Evolutionary conservation across 2,888 invertebrate genomes (phyloP).

Genomic region (Limnephilus marmoratus): DNA sequence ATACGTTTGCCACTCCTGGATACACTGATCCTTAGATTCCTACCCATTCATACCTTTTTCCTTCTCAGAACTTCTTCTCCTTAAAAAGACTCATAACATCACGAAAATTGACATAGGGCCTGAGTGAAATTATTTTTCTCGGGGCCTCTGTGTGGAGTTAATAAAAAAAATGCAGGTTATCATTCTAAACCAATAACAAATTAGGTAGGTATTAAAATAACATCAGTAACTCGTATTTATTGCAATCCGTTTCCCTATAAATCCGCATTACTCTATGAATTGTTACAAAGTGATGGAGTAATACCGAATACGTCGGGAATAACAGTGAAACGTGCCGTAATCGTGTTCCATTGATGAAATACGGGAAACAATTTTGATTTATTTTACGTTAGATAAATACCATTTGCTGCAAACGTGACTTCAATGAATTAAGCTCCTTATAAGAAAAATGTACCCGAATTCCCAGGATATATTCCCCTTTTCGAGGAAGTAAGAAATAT

Average conservation of each 20-base stretch:
- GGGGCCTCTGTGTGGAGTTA: no score
- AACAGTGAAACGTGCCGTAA: constrained; percentile 15
- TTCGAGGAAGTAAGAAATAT: not conserved
- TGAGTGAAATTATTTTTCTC: no score
- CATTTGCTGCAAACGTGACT: constrained; percentile 40
- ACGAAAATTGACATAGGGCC: no score
- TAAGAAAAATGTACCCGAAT: not conserved
- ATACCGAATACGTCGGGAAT: not conserved
- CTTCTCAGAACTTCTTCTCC: no score
- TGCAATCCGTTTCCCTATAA: not conserved
- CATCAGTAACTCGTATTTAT: not conserved
- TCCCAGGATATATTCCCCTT: not conserved
- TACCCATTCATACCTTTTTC: no score
- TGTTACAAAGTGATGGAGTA: not conserved
- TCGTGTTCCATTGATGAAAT: constrained; percentile 2
- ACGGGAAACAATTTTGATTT: constrained; percentile 36
- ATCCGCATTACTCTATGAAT: not conserved
- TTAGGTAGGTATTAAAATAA: not conserved
- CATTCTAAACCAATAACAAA: no score
- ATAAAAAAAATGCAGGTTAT: no score
- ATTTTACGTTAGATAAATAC: constrained; percentile 32
- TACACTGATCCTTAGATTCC: no score
- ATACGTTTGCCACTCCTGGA: no score
- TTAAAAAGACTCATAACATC: no score
- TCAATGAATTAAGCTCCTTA: constrained; percentile 28